Evolutionary conservation across 2,888 invertebrate genomes (phyloP).

Genomic region (Amphipoea oculea): DNA sequence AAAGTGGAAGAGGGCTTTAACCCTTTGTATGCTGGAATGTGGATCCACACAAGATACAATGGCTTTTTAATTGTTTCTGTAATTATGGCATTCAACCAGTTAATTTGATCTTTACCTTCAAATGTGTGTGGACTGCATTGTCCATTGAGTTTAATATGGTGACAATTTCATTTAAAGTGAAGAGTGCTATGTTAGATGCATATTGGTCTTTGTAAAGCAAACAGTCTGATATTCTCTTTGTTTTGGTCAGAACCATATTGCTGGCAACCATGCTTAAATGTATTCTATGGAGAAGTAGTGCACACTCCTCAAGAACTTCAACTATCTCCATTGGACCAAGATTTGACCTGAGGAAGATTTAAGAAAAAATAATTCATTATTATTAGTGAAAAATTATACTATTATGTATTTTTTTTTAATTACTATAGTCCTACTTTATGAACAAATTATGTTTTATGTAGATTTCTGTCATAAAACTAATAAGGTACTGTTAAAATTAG

Average conservation of each 20-base stretch:
- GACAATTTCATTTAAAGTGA: constrained; percentile 82
- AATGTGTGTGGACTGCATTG: constrained; percentile 78
- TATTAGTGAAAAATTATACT: neutral
- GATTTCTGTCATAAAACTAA: neutral
- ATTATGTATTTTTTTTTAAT: neutral
- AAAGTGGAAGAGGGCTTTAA: neutral
- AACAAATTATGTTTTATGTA: neutral
- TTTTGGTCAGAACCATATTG: constrained; percentile 81
- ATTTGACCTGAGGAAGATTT: constrained; percentile 65
- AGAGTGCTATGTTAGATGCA: constrained; percentile 83
- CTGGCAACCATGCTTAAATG: constrained; percentile 84
- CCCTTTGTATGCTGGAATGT: neutral
- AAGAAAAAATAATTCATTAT: constrained; percentile 9
- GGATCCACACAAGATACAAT: neutral
- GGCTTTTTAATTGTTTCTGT: neutral
- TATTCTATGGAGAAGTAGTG: constrained; percentile 84
- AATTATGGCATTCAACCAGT: neutral
- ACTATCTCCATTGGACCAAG: constrained; percentile 80
- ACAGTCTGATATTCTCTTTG: constrained; percentile 79
- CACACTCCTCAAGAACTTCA: constrained; percentile 83
- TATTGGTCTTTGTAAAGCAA: constrained; percentile 83
- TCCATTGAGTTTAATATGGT: constrained; percentile 85
- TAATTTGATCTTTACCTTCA: constrained; percentile 76
- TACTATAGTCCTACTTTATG: neutral
- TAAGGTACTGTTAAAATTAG: neutral